A percentile compares a stretch with the other conserved stretches of the same genome.
Evolutionary conservation across 1,140 invertebrate species (phyloP).

Genomic region (Macrobrachium rosenbergii): DNA sequence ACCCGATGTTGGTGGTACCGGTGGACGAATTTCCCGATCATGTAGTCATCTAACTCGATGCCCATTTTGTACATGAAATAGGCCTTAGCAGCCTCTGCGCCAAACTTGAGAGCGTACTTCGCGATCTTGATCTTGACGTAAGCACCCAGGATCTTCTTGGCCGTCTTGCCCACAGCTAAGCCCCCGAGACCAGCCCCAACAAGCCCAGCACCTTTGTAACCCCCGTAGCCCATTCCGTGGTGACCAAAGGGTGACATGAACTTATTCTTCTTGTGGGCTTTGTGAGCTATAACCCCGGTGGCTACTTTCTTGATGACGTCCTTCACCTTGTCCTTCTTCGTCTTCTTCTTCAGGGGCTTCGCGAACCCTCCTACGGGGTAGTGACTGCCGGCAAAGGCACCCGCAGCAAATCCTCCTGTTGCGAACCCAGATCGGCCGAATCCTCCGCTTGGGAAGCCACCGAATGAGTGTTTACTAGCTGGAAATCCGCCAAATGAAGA

Average conservation of each 20-base stretch:
- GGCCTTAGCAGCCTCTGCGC: constrained; percentile 41
- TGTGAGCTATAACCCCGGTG: constrained; percentile 19
- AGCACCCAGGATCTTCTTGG: constrained; percentile 46
- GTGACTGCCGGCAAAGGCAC: constrained; percentile 24
- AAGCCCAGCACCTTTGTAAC: not conserved
- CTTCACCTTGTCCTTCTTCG: constrained; percentile 47
- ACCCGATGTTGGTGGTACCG: constrained; percentile 50
- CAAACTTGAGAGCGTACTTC: constrained; percentile 54
- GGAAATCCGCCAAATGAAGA: constrained; percentile 6
- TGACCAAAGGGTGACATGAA: constrained; percentile 39
- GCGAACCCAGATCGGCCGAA: not conserved
- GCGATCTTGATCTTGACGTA: constrained; percentile 52
- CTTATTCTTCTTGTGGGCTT: constrained; percentile 39
- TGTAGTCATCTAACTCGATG: constrained; percentile 49
- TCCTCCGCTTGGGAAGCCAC: not conserved
- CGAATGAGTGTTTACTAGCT: not conserved
- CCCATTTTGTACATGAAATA: constrained; percentile 49
- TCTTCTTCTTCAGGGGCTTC: constrained; percentile 41
- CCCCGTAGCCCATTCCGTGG: not conserved
- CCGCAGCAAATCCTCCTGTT: not conserved
- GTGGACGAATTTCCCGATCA: constrained; percentile 50
- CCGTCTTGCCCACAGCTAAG: constrained; percentile 21
- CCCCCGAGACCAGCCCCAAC: constrained; percentile 14
- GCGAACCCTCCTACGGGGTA: constrained; percentile 52
- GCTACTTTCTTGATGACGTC: constrained; percentile 8